phyloP scores from a whole-genome alignment of 2,113 vertebrate species.

The Limanda limanda region DNA sequence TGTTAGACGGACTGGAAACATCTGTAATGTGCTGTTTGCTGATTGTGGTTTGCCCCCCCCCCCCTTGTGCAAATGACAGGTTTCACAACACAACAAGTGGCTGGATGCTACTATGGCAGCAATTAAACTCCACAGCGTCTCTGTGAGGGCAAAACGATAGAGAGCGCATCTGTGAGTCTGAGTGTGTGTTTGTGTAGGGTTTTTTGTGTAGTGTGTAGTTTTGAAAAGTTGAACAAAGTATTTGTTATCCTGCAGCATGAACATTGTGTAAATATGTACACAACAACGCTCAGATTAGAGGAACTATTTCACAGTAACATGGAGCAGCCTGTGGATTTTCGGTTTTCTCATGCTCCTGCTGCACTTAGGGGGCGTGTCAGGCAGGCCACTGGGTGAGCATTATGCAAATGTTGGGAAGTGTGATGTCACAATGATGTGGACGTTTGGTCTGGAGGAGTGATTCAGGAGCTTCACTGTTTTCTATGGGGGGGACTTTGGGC shows the following conservation, averaged over 20 bases:
- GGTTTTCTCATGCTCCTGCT: no score
- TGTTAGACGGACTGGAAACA: constrained; percentile 47
- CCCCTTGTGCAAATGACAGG: constrained; percentile 45
- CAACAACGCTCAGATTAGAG: background rate
- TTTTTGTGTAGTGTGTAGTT: background rate
- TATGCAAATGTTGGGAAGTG: no score
- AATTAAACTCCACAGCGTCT: constrained; percentile 41
- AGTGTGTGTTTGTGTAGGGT: no score
- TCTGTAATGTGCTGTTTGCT: constrained; percentile 49
- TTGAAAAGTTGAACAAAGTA: background rate
- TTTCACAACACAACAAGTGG: constrained; percentile 41
- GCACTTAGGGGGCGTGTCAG: no score
- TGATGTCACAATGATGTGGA: no score
- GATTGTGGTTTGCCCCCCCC: background rate
- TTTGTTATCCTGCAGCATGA: background rate
- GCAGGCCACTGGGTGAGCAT: no score
- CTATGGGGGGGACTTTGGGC: no score
- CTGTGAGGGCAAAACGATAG: background rate
- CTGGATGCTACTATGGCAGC: background rate
- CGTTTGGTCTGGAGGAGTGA: no score
- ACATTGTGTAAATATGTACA: background rate
- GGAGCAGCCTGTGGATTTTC: background rate
- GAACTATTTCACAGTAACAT: background rate
- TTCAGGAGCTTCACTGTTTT: no score
- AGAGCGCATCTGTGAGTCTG: background rate